Conservation (phyloP, 1,140 invertebrate genomes). For the Magallana gigas region DNA sequence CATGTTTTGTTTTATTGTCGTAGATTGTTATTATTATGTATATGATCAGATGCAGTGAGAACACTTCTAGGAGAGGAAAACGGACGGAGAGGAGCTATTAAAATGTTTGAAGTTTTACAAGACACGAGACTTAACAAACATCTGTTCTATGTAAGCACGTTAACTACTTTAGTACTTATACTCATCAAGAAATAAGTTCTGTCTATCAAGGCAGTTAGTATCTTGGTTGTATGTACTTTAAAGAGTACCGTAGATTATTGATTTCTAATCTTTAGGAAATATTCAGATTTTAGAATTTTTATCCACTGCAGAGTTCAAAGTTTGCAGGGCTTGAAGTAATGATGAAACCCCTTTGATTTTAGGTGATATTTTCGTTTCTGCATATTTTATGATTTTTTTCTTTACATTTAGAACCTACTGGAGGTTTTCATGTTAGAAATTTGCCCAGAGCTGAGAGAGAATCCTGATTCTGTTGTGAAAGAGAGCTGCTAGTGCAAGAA, state of each 20-base stretch:
- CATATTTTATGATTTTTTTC: neutral
- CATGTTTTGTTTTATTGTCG: no score
- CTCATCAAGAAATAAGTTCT: no score
- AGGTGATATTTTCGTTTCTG: neutral
- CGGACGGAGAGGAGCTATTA: conserved; percentile 89
- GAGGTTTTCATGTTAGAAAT: conserved; percentile 56
- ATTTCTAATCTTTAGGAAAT: no score
- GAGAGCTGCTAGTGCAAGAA: neutral
- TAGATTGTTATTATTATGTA: no score
- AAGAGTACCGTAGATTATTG: no score
- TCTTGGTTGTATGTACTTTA: no score
- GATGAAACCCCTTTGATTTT: neutral
- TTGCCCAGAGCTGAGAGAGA: conserved; percentile 47
- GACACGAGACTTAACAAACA: conserved; percentile 93
- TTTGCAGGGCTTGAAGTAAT: neutral
- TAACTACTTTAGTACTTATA: neutral
- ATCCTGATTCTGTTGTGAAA: neutral
- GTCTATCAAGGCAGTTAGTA: no score
- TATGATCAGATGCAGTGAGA: conserved; percentile 84
- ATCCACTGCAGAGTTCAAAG: no score
- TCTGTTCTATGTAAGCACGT: conserved; percentile 89
- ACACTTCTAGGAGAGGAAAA: conserved; percentile 92
- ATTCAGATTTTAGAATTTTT: no score
- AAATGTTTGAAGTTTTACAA: conserved; percentile 93
- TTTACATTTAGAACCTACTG: conserved; percentile 53